Conservation (phyloP, 2,113 vertebrate genomes). For the Aegithalos caudatus region DNA sequence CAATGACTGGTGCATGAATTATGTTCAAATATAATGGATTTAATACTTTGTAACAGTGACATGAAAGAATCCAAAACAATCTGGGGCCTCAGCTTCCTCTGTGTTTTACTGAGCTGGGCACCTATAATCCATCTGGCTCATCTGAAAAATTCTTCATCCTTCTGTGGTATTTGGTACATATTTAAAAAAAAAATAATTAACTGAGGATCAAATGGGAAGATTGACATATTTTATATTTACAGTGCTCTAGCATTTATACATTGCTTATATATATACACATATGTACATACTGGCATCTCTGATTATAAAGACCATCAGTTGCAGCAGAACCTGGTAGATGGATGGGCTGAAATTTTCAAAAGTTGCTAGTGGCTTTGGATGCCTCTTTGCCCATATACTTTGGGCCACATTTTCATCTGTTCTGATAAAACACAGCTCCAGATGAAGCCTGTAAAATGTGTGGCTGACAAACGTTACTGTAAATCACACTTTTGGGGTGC, state of each 20-base stretch:
- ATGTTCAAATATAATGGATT: constrained; percentile 17
- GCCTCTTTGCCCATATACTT: not conserved
- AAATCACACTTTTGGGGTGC: not conserved
- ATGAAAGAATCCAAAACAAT: constrained; percentile 4
- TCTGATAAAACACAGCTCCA: not conserved
- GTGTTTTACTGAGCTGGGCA: not conserved
- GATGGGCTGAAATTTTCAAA: not conserved
- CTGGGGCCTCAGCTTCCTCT: not conserved
- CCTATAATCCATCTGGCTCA: not conserved
- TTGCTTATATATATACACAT: not conserved
- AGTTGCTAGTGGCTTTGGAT: not conserved
- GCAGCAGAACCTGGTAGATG: not conserved
- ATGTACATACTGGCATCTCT: not conserved
- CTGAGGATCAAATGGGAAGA: not conserved
- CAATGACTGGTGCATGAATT: constrained; percentile 14
- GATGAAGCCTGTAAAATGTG: not conserved
- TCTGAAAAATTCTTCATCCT: not conserved
- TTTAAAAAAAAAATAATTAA: not conserved
- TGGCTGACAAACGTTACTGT: not conserved
- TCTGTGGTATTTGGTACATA: not conserved
- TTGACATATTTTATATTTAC: not conserved
- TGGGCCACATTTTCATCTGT: not conserved
- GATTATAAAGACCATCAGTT: not conserved
- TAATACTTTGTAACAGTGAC: not conserved
- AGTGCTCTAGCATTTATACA: not conserved